Evolutionary conservation across 1,140 invertebrate genomes (phyloP).

Genomic region (Leptinotarsa defecta): DNA sequence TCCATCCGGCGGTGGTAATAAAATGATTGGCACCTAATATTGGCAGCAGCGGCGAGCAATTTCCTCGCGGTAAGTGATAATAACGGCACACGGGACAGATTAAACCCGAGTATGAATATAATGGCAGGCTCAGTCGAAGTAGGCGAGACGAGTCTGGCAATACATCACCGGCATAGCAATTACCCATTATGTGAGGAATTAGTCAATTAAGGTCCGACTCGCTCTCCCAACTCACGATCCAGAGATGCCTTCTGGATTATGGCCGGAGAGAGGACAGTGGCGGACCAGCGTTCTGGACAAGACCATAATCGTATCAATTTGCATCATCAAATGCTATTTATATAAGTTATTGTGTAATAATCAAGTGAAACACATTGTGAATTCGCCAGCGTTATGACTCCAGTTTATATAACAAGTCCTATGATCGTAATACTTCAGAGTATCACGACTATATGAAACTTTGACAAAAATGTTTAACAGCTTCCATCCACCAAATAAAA

Average conservation of each 20-base stretch:
- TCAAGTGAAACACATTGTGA: too few species aligned
- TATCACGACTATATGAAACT: too few species aligned
- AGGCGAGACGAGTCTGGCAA: slow-evolving; percentile 32
- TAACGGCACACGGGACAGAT: slow-evolving; percentile 15
- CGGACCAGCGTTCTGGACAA: not conserved
- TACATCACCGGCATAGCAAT: slow-evolving; percentile 50
- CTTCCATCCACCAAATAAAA: too few species aligned
- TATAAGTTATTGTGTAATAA: too few species aligned
- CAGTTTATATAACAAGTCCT: too few species aligned
- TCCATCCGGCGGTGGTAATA: too few species aligned
- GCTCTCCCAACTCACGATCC: slow-evolving; percentile 36
- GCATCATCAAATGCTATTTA: too few species aligned
- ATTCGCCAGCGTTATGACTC: too few species aligned
- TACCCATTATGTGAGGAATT: slow-evolving; percentile 51
- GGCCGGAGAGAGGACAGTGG: slow-evolving; percentile 9
- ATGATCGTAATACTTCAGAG: too few species aligned
- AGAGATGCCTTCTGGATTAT: slow-evolving; percentile 45
- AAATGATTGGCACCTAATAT: too few species aligned
- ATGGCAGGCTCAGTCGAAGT: slow-evolving; percentile 32
- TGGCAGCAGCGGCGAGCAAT: not conserved
- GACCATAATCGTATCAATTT: too few species aligned
- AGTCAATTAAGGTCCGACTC: slow-evolving; percentile 49
- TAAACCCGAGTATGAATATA: slow-evolving; percentile 34
- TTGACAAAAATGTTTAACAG: too few species aligned
- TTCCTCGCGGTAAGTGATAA: slow-evolving; percentile 15